A percentile compares a stretch with the other conserved stretches of the same genome.
Evolutionary conservation across 2,888 invertebrate species (phyloP).

Genomic region (Drosophila eohydei): DNA sequence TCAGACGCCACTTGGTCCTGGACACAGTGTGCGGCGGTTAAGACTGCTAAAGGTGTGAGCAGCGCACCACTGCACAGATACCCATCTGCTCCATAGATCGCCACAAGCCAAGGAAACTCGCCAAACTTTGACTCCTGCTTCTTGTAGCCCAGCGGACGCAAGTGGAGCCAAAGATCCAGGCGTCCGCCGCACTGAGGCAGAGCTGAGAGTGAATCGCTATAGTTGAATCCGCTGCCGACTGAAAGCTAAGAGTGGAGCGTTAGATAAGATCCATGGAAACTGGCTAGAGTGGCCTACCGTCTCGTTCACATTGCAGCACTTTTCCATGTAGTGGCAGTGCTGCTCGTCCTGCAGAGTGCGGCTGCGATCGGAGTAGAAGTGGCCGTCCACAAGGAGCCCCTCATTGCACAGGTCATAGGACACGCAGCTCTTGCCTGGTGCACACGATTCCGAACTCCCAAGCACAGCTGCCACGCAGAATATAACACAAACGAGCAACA

Average conservation of each 20-base stretch:
- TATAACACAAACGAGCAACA: not conserved
- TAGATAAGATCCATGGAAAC: not conserved
- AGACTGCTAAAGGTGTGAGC: constrained; percentile 49
- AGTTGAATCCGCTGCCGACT: not conserved
- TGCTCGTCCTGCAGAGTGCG: constrained; percentile 47
- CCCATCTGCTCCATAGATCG: constrained; percentile 28
- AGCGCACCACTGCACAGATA: constrained; percentile 65
- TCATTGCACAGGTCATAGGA: constrained; percentile 60
- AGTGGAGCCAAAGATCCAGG: constrained; percentile 57
- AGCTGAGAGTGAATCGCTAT: constrained; percentile 4
- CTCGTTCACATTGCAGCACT: constrained; percentile 52
- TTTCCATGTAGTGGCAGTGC: constrained; percentile 65
- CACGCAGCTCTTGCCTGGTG: constrained; percentile 50
- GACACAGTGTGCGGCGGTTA: constrained; percentile 61
- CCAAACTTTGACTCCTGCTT: constrained; percentile 54
- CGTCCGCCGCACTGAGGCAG: constrained; percentile 50
- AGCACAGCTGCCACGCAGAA: not conserved
- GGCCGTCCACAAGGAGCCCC: constrained; percentile 54
- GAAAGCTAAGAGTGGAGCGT: not conserved
- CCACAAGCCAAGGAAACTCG: constrained; percentile 68
- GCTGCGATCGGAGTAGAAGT: constrained; percentile 62
- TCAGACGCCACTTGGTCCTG: constrained; percentile 1
- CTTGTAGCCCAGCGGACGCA: constrained; percentile 57
- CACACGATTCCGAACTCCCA: constrained; percentile 33
- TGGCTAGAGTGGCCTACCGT: constrained; percentile 22